Percentiles rank a stretch among this genome's conserved stretches.
Conservation (phyloP, 2,888 invertebrate species). For the Metellina segmentata region DNA sequence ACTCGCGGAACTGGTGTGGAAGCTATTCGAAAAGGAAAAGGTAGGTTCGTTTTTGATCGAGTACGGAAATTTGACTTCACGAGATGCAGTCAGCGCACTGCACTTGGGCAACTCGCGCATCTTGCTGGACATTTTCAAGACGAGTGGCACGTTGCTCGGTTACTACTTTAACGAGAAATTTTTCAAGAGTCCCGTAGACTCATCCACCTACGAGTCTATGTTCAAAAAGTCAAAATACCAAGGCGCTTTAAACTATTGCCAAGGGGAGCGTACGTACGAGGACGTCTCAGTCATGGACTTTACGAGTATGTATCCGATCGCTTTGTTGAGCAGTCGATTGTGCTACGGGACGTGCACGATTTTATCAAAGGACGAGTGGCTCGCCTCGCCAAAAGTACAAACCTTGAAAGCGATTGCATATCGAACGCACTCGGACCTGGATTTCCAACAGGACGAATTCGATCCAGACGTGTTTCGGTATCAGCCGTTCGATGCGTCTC, state of each 20-base stretch:
- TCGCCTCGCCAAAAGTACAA: neutral
- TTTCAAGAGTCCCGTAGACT: neutral
- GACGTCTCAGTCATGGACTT: slow-evolving; percentile 54
- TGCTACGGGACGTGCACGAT: no score
- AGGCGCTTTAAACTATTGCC: slow-evolving; percentile 42
- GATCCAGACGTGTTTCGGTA: neutral
- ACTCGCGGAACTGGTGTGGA: slow-evolving; percentile 22
- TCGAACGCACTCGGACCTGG: slow-evolving; percentile 2
- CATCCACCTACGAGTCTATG: neutral
- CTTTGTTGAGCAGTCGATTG: no score
- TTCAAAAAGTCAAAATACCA: slow-evolving; percentile 34
- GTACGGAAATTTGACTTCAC: slow-evolving; percentile 37
- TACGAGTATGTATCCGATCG: no score
- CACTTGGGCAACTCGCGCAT: slow-evolving; percentile 43
- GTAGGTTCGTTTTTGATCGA: slow-evolving; percentile 3
- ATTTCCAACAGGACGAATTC: neutral
- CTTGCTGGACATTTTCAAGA: no score
- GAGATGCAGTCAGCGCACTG: neutral
- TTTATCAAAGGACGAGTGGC: no score
- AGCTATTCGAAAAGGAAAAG: slow-evolving; percentile 41
- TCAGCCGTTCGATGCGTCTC: neutral
- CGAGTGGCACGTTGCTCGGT: no score
- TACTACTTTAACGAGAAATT: no score
- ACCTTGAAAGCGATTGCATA: slow-evolving; percentile 4
- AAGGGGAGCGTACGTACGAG: neutral